Conservation (phyloP, 1,140 invertebrate species). For the Whitmania pigra region DNA sequence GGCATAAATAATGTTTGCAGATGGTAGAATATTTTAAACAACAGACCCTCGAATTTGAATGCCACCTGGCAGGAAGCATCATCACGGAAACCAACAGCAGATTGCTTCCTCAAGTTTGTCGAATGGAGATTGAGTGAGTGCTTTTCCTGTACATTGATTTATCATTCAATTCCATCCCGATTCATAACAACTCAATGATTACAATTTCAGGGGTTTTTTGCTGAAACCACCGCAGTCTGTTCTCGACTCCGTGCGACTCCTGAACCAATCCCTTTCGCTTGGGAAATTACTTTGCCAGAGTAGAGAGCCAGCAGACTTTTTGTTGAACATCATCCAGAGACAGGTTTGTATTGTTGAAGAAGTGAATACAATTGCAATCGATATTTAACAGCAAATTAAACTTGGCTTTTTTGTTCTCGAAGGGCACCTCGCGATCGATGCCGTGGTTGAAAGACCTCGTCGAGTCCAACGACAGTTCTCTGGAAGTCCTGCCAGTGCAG, state of each 20-base stretch:
- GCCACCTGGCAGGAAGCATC: constrained; percentile 71
- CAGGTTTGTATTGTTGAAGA: constrained; percentile 43
- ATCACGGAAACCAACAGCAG: constrained; percentile 82
- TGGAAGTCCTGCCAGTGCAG: constrained; percentile 75
- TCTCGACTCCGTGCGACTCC: constrained; percentile 63
- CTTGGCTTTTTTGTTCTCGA: no score
- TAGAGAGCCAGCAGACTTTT: constrained; percentile 68
- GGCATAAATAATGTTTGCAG: constrained; percentile 26
- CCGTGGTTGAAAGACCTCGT: constrained; percentile 90
- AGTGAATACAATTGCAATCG: neutral
- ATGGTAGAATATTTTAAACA: constrained; percentile 61
- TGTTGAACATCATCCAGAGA: constrained; percentile 79
- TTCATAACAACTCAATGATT: no score
- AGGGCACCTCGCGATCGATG: constrained; percentile 73
- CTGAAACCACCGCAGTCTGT: constrained; percentile 62
- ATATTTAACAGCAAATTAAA: no score
- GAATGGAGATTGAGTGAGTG: constrained; percentile 57
- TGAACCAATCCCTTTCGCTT: constrained; percentile 65
- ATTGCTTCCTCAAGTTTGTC: constrained; percentile 64
- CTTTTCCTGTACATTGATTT: neutral
- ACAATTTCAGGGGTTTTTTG: constrained; percentile 51
- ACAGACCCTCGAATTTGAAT: constrained; percentile 79
- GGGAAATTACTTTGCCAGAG: constrained; percentile 80
- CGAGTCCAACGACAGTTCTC: constrained; percentile 74
- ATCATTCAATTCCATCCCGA: no score